Conservation (phyloP, 2,888 invertebrate species). For the Lucinisca nassula region DNA sequence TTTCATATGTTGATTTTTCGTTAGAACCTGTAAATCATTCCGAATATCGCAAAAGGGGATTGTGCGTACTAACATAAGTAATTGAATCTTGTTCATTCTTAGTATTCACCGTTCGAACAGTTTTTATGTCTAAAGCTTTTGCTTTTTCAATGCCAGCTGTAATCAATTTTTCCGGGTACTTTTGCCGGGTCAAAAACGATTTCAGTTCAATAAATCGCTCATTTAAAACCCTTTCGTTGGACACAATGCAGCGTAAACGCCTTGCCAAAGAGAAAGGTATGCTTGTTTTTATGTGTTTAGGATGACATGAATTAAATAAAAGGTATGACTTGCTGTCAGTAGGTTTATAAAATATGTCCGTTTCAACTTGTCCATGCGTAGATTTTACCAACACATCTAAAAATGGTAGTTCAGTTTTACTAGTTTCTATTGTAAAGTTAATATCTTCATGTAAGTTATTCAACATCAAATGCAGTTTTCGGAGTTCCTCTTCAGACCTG, state of each 20-base stretch:
- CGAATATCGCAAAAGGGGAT: too few relatives aligned
- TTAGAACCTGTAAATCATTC: too few relatives aligned
- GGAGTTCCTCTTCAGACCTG: background rate
- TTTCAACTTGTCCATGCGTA: background rate
- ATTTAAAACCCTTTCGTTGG: background rate
- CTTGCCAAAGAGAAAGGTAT: background rate
- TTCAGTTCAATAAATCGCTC: too few relatives aligned
- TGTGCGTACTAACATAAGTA: too few relatives aligned
- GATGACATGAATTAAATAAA: background rate
- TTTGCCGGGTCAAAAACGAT: too few relatives aligned
- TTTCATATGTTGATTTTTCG: too few relatives aligned
- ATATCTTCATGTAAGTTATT: background rate
- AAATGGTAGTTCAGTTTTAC: background rate
- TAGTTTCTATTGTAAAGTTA: background rate
- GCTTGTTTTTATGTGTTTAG: background rate
- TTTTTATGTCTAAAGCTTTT: too few relatives aligned
- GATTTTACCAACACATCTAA: background rate
- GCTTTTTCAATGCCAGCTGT: too few relatives aligned
- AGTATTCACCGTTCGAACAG: too few relatives aligned
- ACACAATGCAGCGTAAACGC: background rate
- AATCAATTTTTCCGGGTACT: too few relatives aligned
- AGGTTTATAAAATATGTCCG: slow-evolving; percentile 2
- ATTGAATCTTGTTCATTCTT: too few relatives aligned
- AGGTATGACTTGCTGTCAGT: background rate
- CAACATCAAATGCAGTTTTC: background rate